Evolutionary conservation across 2,797 vertebrate species (phyloP), one percentile per base, ranked within the genome.

Genomic region (Bryconaethiops microstoma): DNA sequence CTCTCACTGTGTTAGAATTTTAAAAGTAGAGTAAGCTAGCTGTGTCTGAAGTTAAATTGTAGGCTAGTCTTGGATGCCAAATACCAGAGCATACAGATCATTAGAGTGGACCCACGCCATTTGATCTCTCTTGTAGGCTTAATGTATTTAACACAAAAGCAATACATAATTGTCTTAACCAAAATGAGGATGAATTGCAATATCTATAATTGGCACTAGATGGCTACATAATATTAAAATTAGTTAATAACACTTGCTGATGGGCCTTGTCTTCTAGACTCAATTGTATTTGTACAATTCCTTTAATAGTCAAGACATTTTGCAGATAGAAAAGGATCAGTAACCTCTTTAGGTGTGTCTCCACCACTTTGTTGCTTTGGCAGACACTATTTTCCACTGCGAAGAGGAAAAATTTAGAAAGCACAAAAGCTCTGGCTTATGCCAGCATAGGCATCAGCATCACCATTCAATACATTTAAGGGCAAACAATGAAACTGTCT

Each of bases 171-270:
- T 92, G 88, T 88, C 83, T 83, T 81, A 91, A 89, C 88, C 90
- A 81, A 89, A 90, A 91, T 83, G 87, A 89, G 90, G 88, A 92
- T 92, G 90, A 90, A 81, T 92, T 94, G 93, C 91, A 93, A 92
- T 95, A 94, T 93, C 90, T 90, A 88, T 92, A 92, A 93, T 94
- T 93, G 92, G 92, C 94, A 94, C 94, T 95, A 94, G 94, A 94
- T 94, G 94, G 93, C 94, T 94, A 91, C 91, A 93, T 93, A 92
- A 92, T 94, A 94, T 93, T 92, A 89, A 92, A 80, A 86, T 85
- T 86, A 86, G 83, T 88, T 89, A 74, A 77, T 60, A 63, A 77
- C 81, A 77, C 77, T 65, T 42, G 71, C 62, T 82, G 78, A 70
- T 78, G 73, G 84, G 78, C 72, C 83, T 76, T 64, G 74, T 70